Percentiles rank a stretch among this genome's conserved stretches.
phyloP scores from a whole-genome alignment of 2,797 vertebrate genomes.

The Buceros bicornis region DNA sequence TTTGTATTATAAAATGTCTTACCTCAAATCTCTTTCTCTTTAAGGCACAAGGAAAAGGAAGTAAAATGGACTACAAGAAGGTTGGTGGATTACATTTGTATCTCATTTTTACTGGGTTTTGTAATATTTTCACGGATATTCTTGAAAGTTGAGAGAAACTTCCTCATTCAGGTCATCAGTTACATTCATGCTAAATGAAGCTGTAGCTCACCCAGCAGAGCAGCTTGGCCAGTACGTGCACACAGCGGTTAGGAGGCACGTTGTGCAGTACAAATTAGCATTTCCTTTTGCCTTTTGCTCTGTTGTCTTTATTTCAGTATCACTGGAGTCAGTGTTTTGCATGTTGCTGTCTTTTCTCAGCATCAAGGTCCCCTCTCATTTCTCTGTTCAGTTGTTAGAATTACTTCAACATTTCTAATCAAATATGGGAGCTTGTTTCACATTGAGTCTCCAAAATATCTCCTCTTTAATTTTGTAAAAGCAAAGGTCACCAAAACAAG shows the following conservation, averaged over 20 bases:
- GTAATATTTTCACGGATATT: neutral
- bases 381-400: neutral
- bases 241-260: neutral
- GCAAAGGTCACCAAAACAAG: neutral
- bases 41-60: slow-evolving; percentile 88
- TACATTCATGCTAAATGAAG: neutral
- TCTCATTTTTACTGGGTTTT: neutral
- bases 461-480: neutral
- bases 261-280: neutral
- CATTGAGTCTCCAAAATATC: neutral
- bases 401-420: neutral
- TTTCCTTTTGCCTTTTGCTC: neutral
- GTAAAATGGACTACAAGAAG: slow-evolving; percentile 88
- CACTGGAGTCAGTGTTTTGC: neutral
- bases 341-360: neutral
- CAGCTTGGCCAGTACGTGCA: neutral
- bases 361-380: neutral
- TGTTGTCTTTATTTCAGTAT: neutral
- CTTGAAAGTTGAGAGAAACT: neutral
- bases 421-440: neutral
- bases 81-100: slow-evolving; percentile 78
- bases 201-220: neutral
- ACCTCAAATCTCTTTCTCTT: slow-evolving; percentile 65
- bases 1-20: slow-evolving; percentile 5
- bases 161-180: slow-evolving; percentile 5